Base-by-base conservation (phyloP, 2,888 invertebrate species). In the Theodoxus fluviatilis region DNA sequence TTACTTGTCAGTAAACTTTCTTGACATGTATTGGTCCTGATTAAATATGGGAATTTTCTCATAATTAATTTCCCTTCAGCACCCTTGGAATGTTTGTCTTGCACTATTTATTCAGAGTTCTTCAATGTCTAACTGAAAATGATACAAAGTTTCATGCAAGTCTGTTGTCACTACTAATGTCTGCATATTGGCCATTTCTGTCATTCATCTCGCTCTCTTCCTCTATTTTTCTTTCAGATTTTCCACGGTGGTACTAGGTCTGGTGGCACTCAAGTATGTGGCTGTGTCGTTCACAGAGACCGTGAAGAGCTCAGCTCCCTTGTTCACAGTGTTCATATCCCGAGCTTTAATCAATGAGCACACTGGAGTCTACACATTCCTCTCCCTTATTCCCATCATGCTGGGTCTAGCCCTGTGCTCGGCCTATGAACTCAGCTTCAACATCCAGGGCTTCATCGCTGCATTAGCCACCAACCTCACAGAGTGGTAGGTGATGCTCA, bases 281-380 rank as follows among this genome's bases (percentile, higher is more conserved):
- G 92, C 93, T 73, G 93, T 93, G 70, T 93, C 93, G 85, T 93
- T 93, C 85, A 93, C 93, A 61, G 93, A 93, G 87, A 93, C 93
- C 18, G 92, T 93, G 63, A 93, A 93, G 86, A 93, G 93, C 86
- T 93, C 93, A 40, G 93, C 93, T 25, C 93, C 93, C 49, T 88
- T 93, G n/a, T 93, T 93, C 86, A 93, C 93, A 52, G 93, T 93
- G 71, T 85, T 93, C 73, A 92, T 93, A n/a, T n/a, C n/a, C n/a
- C n/a, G n/a, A n/a, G n/a, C n/a, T n/a, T n/a, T n/a, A n/a, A n/a
- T n/a, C n/a, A n/a, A n/a, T n/a, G 87, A 87, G 71, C 75, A 76
- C 67, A 86, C 86, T 9, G 86, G 86, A 12, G 38, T 83, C 6
- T 83, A 91, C 84, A 92, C 92, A 38, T 92, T 91, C 87, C 86